Conservation (phyloP, 2,113 vertebrate genomes). For the Emydocephalus ijimae region DNA sequence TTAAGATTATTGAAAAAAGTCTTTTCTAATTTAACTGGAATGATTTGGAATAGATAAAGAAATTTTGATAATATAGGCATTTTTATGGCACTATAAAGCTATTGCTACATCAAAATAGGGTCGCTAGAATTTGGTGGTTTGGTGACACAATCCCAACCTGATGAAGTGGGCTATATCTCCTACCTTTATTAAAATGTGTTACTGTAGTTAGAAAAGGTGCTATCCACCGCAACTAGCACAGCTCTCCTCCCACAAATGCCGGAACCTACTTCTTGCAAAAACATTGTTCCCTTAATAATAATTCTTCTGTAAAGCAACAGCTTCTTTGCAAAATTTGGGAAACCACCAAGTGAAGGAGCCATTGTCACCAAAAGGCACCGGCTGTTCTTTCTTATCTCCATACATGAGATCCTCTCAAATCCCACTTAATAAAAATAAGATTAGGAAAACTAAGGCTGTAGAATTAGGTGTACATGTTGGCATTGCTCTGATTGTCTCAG, state of each 20-base stretch:
- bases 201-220: background rate
- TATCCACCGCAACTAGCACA: background rate
- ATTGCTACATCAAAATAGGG: background rate
- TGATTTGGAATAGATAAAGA: no score
- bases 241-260: background rate
- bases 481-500: conserved; percentile 34
- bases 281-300: conserved; percentile 29
- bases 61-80: no score
- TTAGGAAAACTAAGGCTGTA: background rate
- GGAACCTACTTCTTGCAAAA: conserved; percentile 32
- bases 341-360: conserved; percentile 26
- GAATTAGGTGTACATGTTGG: background rate
- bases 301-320: conserved; percentile 44
- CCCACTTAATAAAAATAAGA: conserved; percentile 46
- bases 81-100: no score
- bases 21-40: no score
- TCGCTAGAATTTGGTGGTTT: background rate
- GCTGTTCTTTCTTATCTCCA: conserved; percentile 1
- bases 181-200: background rate
- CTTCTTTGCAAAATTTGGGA: conserved; percentile 12
- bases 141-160: background rate
- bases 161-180: background rate
- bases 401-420: conserved; percentile 15
- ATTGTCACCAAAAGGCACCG: conserved; percentile 28
- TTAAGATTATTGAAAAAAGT: no score